Conservation (phyloP, 2,113 vertebrate genomes). For the Caracal caracal region DNA sequence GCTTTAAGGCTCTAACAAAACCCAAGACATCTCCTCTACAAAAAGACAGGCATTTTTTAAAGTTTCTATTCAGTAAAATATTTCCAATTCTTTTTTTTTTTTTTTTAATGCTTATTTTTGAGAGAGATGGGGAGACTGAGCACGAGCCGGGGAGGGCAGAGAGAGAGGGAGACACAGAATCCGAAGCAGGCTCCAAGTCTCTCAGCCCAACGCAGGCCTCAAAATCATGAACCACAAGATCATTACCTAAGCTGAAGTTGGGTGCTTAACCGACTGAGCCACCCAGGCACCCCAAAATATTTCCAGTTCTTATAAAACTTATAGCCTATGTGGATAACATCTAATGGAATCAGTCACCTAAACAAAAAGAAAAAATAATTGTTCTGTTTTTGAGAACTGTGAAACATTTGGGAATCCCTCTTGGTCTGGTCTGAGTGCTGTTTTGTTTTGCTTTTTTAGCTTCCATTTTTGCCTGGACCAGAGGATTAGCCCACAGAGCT, state of each 20-base stretch:
- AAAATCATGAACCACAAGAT: too few species aligned
- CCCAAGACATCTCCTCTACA: not conserved
- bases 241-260: too few species aligned
- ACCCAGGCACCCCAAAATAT: not conserved
- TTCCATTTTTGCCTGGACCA: constrained; percentile 98
- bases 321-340: not conserved
- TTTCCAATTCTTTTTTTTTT: not conserved
- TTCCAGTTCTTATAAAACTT: not conserved
- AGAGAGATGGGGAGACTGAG: too few species aligned
- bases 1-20: not conserved
- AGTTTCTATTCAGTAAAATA: constrained; percentile 25
- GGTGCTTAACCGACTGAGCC: too few species aligned
- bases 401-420: not conserved
- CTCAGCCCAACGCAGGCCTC: too few species aligned
- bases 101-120: too few species aligned
- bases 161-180: too few species aligned
- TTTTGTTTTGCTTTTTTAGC: constrained; percentile 83
- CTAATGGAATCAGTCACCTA: not conserved
- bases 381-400: not conserved
- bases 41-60: not conserved
- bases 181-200: too few species aligned
- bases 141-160: too few species aligned
- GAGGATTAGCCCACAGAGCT: constrained; percentile 95
- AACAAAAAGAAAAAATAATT: not conserved
- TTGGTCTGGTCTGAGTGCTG: not conserved